A percentile compares a stretch with the other conserved stretches of the same genome.
phyloP scores from a whole-genome alignment of 2,888 invertebrate species.

The Cyclophora punctaria region DNA sequence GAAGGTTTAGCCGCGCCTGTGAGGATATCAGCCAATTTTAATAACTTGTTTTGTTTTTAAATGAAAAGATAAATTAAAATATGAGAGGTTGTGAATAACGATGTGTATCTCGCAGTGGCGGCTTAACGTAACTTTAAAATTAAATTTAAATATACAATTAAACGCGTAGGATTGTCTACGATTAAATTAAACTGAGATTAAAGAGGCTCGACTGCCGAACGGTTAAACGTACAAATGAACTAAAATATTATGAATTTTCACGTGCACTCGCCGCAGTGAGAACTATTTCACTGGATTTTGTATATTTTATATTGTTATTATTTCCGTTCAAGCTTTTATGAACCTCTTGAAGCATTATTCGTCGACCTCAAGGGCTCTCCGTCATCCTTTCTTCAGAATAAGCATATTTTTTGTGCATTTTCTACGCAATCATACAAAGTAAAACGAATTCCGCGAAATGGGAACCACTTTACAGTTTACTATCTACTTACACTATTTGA shows the following conservation, averaged over 20 bases:
- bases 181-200: slow-evolving; percentile 44
- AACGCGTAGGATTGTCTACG: slow-evolving; percentile 51
- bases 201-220: slow-evolving; percentile 52
- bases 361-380: too few relatives aligned
- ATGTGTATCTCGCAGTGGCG: slow-evolving; percentile 49
- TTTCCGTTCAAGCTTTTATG: too few relatives aligned
- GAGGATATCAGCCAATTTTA: slow-evolving; percentile 64
- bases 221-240: slow-evolving; percentile 53
- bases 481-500: too few relatives aligned
- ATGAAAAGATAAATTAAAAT: slow-evolving; percentile 42
- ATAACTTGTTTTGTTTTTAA: slow-evolving; percentile 55
- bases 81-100: slow-evolving; percentile 63
- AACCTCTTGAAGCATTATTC: too few relatives aligned
- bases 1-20: slow-evolving; percentile 44
- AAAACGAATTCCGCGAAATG: too few relatives aligned
- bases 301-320: too few relatives aligned
- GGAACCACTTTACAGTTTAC: too few relatives aligned
- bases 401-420: too few relatives aligned
- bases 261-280: neutral
- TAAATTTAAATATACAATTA: slow-evolving; percentile 53
- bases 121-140: slow-evolving; percentile 38
- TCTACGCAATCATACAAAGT: too few relatives aligned
- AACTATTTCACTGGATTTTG: too few relatives aligned
- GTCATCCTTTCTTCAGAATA: too few relatives aligned
- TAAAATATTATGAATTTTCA: slow-evolving; percentile 14